Base-by-base conservation (phyloP, 1,140 invertebrate genomes). In the Drosophila suzukii region DNA sequence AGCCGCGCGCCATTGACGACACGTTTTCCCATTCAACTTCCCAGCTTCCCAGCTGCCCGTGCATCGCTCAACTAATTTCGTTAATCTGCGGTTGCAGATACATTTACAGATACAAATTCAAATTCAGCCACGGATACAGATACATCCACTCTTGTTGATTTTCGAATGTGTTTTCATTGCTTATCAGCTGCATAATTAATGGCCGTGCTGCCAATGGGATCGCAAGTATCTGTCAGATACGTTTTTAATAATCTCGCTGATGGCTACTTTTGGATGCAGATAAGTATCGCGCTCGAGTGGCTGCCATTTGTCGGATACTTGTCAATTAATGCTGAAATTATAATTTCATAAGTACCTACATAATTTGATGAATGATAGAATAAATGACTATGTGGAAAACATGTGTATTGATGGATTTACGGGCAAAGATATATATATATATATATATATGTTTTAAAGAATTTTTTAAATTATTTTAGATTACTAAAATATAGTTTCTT, bases 1-100 rank as follows among this genome's bases (percentile, higher is more conserved):
- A 83, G 77, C 71, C 79, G 79, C 79, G 79, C 79, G 62, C 75
- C 79, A 82, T 82, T 82, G 79, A 82, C 57, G 65, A 79, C 81
- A 76, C 61, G 76, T 82, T 57, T 63, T 44, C 39, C 39, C 49
- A 36, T 51, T 10, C 46, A 13, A 30, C 24, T 27, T 20, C 20
- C 13, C 27, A 51, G 17, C 49, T 62, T 63, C 39, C 53, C 74
- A 77, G 61, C 74, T 81, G 66, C 54, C 36, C 11, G 30, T 47
- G 63, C 24, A 49, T n/a, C 24, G 47, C 47, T 49, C 60, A 66
- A 61, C 55, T 75, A 65, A 59, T 71, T 76, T 81, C 24, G 65
- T 65, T 81, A 61, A 77, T 77, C 72, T 76, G 50, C 44, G 44
- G 49, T n/a, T 20, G 41, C 47, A 57, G 38, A 63, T 71, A 49